Conservation (phyloP, 2,113 vertebrate genomes). For the Gallinago paraguaiae region DNA sequence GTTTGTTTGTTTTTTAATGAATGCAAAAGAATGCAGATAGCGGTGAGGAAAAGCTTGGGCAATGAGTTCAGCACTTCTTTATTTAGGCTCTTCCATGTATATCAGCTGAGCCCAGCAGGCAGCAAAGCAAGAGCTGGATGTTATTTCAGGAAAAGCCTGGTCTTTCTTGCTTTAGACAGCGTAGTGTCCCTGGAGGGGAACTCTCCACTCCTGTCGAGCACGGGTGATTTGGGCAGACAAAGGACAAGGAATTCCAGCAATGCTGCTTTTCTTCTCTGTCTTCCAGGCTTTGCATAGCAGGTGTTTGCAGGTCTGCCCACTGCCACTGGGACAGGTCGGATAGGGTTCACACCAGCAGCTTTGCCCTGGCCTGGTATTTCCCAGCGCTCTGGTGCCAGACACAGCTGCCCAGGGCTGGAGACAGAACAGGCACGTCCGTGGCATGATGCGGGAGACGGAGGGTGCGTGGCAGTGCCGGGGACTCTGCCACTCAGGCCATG, state of each 20-base stretch:
- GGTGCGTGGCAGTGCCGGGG: fast-evolving
- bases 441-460: not conserved
- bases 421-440: not conserved
- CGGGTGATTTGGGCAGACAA: not conserved
- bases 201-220: not conserved
- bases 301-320: not conserved
- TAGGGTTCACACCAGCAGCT: not conserved
- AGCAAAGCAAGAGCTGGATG: conserved; percentile 28
- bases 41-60: conserved; percentile 30
- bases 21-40: conserved; percentile 56
- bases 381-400: fast-evolving
- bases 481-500: not conserved
- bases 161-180: conserved; percentile 31
- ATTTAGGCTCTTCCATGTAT: conserved; percentile 32
- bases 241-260: conserved; percentile 43
- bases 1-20: conserved; percentile 66
- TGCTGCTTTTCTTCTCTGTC: conserved; percentile 17
- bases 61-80: conserved; percentile 39
- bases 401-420: not conserved
- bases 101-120: conserved; percentile 49
- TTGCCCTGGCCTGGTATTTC: not conserved
- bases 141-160: conserved; percentile 56
- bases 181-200: not conserved
- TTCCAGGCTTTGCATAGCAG: not conserved
- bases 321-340: not conserved